Evolutionary conservation across 2,888 invertebrate species (phyloP).

Genomic region (Thumatha senex): DNA sequence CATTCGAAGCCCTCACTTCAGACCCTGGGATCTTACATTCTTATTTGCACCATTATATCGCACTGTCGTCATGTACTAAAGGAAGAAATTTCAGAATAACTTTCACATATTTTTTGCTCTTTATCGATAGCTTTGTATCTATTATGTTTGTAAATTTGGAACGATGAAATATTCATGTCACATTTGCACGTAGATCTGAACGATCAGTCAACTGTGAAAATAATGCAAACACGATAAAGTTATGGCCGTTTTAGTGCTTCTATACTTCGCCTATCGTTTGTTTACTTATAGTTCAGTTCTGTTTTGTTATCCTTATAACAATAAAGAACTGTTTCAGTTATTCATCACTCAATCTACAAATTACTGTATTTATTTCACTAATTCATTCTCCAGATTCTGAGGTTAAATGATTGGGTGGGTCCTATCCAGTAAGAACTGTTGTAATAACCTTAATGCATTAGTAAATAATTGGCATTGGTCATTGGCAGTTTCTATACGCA

Average conservation of each 20-base stretch:
- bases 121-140: conserved; percentile 25
- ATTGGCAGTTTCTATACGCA: too few relatives aligned
- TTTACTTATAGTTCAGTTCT: conserved; percentile 6
- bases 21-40: too few relatives aligned
- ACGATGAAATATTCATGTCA: conserved; percentile 72
- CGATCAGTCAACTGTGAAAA: conserved; percentile 71
- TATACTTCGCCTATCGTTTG: conserved; percentile 48
- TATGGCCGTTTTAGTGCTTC: conserved; percentile 67
- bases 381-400: too few relatives aligned
- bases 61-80: too few relatives aligned
- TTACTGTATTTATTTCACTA: too few relatives aligned
- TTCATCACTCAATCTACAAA: too few relatives aligned
- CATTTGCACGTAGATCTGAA: conserved; percentile 71
- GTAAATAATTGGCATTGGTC: too few relatives aligned
- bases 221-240: conserved; percentile 79
- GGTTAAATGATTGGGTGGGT: too few relatives aligned
- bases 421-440: too few relatives aligned
- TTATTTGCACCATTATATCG: too few relatives aligned
- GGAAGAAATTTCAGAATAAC: conserved; percentile 13
- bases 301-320: conserved; percentile 26
- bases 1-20: too few relatives aligned
- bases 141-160: conserved; percentile 59
- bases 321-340: not conserved
- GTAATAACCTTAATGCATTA: too few relatives aligned
- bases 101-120: conserved; percentile 26